Base-by-base conservation (phyloP, 2,113 vertebrate species). In the Dromaius novaehollandiae region DNA sequence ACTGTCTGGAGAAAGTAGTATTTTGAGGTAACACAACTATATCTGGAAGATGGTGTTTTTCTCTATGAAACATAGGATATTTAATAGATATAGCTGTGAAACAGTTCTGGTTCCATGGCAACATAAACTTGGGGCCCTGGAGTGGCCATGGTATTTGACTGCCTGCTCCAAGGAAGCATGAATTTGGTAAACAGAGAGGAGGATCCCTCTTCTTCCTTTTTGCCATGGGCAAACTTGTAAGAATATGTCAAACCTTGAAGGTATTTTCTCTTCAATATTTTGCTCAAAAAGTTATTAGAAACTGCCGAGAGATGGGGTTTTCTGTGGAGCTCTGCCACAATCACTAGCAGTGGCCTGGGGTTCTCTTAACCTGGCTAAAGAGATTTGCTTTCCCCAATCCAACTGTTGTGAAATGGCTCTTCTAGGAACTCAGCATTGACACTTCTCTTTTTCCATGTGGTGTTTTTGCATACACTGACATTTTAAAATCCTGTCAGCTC, bases 1-100 rank as follows among this genome's bases (percentile, higher is more conserved):
- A 50, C 74, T 94, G 60, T 89, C 78, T 87, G 82, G 13, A 69
- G 48, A 79, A 89, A 76, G 40, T 83, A 89, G 81, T 92, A 76
- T 56, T 90, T 78, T 94, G 79, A 84, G 65, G 36, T 61, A 75
- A 76, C 74, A 40, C 42, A n/a, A 51, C 34, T 90, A 56, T 70
- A 75, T 94, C 90, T 95, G 70, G 19, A 90, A 85, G 77, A 94
- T 63, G 70, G 46, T 61, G 51, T 69, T 42, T 87, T 36, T 71
- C 25, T 92, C 42, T 30, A 16, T 44, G 8, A 56, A 55, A 56
- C 0, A 0, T 68, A 71, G 75, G 88, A 68, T 83, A 40, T 50
- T 88, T 86, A 63, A 36, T 21, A 50, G 18, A 14, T 85, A 2
- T 1, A 74, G 66, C 36, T 38, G 25, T 73, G 36, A 38, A 53